These are phyloP conservation scores for Vulpes ferrilata DNA, from an alignment of 2,113 vertebrate genomes.

Conservation along the genomic window DNA sequence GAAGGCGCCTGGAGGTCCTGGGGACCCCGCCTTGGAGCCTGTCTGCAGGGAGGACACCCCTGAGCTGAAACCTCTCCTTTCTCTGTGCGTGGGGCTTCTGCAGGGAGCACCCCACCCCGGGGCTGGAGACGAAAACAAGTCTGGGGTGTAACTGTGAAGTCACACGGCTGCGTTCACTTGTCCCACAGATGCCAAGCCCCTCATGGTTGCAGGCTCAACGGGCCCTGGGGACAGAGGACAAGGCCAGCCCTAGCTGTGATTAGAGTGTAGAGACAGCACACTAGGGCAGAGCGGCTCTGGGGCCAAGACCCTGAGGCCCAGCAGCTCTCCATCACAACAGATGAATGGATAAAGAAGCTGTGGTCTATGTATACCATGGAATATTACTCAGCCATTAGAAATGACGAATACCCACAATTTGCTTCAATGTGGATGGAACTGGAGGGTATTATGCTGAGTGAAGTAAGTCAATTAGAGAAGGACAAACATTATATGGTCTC, in stretches of 20 bases:
- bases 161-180: accelerated
- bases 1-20: accelerated
- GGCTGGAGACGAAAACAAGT: not conserved
- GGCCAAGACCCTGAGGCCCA: not conserved
- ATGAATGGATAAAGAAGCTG: too few species aligned
- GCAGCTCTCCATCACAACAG: too few species aligned
- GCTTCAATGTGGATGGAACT: too few species aligned
- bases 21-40: not conserved
- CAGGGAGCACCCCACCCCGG: not conserved
- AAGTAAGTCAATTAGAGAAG: too few species aligned
- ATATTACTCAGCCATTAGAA: too few species aligned
- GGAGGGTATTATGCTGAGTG: too few species aligned
- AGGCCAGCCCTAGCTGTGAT: accelerated
- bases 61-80: not conserved
- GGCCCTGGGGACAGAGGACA: too few species aligned
- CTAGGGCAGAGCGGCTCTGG: too few species aligned
- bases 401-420: too few species aligned
- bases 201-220: accelerated
- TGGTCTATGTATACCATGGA: too few species aligned
- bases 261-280: not conserved
- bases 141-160: not conserved
- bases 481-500: too few species aligned
- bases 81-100: not conserved
- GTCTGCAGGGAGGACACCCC: not conserved
- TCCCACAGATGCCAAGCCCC: too few species aligned